phyloP scores from a whole-genome alignment of 2,113 vertebrate genomes.

The Dipodomys spectabilis region DNA sequence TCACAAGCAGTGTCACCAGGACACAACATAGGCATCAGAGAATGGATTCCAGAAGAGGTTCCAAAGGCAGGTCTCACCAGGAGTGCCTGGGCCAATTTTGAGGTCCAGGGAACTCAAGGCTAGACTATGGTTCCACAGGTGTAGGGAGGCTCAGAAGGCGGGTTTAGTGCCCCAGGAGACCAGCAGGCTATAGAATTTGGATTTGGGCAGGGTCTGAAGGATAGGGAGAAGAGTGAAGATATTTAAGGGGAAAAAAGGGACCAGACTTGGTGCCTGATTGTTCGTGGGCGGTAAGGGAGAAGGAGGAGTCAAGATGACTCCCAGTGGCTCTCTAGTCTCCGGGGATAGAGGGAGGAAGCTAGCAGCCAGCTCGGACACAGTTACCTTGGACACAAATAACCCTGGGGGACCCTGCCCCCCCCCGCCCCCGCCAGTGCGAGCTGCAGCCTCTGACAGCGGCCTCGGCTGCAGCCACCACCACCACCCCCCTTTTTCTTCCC shows the following conservation, averaged over 20 bases:
- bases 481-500: not conserved
- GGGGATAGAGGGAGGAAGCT: conserved; percentile 56
- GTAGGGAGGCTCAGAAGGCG: not conserved
- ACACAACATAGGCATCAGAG: not conserved
- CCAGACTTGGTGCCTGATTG: conserved; percentile 44
- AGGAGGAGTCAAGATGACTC: conserved; percentile 38
- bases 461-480: conserved; percentile 5
- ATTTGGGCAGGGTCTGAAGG: not conserved
- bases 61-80: not conserved
- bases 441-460: conserved; percentile 56
- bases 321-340: conserved; percentile 22
- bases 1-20: not conserved
- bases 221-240: not conserved
- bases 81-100: too few relatives aligned
- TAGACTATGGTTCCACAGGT: not conserved
- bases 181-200: not conserved
- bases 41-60: not conserved
- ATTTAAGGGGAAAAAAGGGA: conserved; percentile 33
- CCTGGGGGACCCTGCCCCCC: conserved; percentile 41
- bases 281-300: not conserved
- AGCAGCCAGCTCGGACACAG: conserved; percentile 61
- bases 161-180: not conserved
- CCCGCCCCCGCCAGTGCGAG: not conserved
- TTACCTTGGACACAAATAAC: conserved; percentile 73
- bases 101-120: too few relatives aligned